Percentiles rank a stretch among this genome's conserved stretches.
Conservation (phyloP, 2,888 invertebrate species). For the Acanthacorydalis orientalis region DNA sequence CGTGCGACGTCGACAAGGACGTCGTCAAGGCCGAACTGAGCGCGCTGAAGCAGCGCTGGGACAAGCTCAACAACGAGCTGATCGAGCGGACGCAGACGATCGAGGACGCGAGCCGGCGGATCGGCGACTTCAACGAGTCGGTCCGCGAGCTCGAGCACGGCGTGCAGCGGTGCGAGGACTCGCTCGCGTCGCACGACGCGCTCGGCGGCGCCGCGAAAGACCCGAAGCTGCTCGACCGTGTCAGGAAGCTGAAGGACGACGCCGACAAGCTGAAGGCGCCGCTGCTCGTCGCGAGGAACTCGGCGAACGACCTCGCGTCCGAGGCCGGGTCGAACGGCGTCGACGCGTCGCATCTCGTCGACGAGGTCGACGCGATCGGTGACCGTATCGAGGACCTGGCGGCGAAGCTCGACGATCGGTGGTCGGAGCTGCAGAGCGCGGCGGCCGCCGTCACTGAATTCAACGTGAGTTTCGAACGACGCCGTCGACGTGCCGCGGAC, state of each 20-base stretch:
- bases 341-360: slow-evolving; percentile 59
- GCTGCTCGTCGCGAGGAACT: slow-evolving; percentile 40
- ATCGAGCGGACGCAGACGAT: slow-evolving; percentile 59
- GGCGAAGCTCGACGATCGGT: slow-evolving; percentile 59
- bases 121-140: slow-evolving; percentile 73
- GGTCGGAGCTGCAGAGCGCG: slow-evolving; percentile 65
- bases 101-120: slow-evolving; percentile 65
- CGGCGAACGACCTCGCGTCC: slow-evolving; percentile 59
- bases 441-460: slow-evolving; percentile 76
- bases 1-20: slow-evolving; percentile 84
- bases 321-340: slow-evolving; percentile 60
- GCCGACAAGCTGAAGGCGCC: slow-evolving; percentile 62
- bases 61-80: slow-evolving; percentile 71
- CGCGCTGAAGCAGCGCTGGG: slow-evolving; percentile 77
- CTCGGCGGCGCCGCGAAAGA: slow-evolving; percentile 61
- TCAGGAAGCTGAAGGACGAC: slow-evolving; percentile 71
- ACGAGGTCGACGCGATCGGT: slow-evolving; percentile 59
- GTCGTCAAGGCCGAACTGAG: slow-evolving; percentile 68
- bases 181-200: slow-evolving; percentile 56
- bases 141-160: slow-evolving; percentile 71
- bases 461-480: slow-evolving; percentile 34
- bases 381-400: slow-evolving; percentile 64
- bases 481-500: too few species aligned
- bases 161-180: slow-evolving; percentile 77
- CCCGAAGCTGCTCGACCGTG: slow-evolving; percentile 67